These are phyloP conservation scores for Pyralis farinalis DNA, from an alignment of 2,888 invertebrate genomes.

Conservation along the genomic window DNA sequence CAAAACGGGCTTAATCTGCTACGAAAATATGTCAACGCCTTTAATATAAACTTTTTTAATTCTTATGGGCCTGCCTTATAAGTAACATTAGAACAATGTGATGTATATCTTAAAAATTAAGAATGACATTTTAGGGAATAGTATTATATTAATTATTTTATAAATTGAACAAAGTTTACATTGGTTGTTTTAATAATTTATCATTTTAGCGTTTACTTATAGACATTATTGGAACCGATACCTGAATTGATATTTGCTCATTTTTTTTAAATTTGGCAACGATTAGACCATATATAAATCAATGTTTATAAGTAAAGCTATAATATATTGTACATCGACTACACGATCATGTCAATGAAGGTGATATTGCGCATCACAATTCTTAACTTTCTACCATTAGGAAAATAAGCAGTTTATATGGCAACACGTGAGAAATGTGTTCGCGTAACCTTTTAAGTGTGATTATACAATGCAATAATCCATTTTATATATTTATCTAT, in stretches of 20 bases:
- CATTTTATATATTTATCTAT: too few species aligned
- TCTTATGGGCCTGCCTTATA: constrained; percentile 15
- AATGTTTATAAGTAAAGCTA: constrained; percentile 5
- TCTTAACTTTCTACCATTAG: neutral
- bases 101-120: constrained; percentile 1
- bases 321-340: neutral
- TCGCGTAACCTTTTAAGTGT: too few species aligned
- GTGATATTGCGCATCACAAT: neutral
- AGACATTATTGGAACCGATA: too few species aligned
- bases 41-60: constrained; percentile 7
- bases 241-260: constrained; percentile 3
- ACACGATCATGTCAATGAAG: neutral
- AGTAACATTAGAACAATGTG: constrained; percentile 6
- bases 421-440: neutral
- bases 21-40: constrained; percentile 6
- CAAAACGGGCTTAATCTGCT: too few species aligned
- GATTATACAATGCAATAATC: too few species aligned
- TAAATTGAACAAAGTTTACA: neutral
- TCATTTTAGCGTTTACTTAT: too few species aligned
- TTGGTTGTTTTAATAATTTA: neutral
- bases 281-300: neutral
- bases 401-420: neutral
- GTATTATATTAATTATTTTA: neutral
- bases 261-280: neutral
- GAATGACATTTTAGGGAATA: neutral